Base-by-base conservation (phyloP, 2,888 invertebrate genomes). In the Thalpophila matura region DNA sequence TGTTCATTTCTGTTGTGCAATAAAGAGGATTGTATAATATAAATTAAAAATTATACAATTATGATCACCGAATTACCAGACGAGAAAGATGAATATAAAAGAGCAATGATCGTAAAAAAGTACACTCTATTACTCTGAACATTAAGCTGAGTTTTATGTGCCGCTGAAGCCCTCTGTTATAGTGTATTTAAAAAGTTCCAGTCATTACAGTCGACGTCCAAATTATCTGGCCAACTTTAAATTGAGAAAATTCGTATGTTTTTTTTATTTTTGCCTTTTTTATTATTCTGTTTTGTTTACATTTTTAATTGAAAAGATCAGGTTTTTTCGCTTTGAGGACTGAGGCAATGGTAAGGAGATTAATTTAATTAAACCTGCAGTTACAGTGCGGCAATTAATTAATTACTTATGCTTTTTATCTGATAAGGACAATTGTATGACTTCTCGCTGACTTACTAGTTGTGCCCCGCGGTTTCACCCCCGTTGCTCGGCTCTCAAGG, bases 161-260 rank as follows among this genome's bases (percentile, higher is more conserved):
- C 18, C 29, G n/a, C 43, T 20, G 26, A 50, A 67, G 61, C 60
- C 63, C 57, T 58, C 63, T 61, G 73, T 76, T 79, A 72, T 64
- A 59, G 79, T 56, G 77, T 72, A 76, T 67, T 76, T 76, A 79
- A 76, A 76, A 76, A 76, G 79, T 76, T 76, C 33, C 31, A 10
- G 16, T 61, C 77, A 59, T 76, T 75, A 66, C 42, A 40, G 51
- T 57, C 51, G 37, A 57, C 59, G 54, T 62, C 33, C 38, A 47
- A 74, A 78, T 66, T 75, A 66, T 75, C 43, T 62, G 56, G 40
- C 20, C 26, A 76, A 75, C 57, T 76, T 75, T 63, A 66, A 66
- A 76, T 79, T 70, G 54, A 62, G 75, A 63, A 70, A 62, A 62
- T 43, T 43, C 42, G 63, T 74, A 43, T 45, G 37, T 37, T 31